Conservation (phyloP, 2,113 vertebrate species). For the Abramis brama region DNA sequence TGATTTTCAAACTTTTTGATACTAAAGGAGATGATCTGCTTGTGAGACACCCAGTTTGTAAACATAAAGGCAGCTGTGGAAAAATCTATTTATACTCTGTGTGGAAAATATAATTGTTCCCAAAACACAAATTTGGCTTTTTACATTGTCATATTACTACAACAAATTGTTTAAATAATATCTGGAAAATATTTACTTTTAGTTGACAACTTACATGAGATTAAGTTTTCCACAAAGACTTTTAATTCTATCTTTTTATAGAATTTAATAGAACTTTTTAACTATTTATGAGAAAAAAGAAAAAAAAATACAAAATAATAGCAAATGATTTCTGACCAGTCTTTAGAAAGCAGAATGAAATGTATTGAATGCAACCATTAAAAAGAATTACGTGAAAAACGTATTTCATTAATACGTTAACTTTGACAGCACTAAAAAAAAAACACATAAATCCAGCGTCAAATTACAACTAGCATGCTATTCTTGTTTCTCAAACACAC, state of each 20-base stretch:
- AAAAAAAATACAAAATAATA: too few species aligned
- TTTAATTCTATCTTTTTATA: too few species aligned
- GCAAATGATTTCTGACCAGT: background rate
- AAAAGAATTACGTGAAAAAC: background rate
- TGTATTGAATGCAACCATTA: background rate
- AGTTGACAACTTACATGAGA: background rate
- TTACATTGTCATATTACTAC: background rate
- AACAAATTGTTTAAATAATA: background rate
- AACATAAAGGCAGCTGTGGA: background rate
- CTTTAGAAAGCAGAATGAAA: background rate
- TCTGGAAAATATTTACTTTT: background rate
- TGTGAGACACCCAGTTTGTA: background rate
- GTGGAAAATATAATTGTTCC: background rate
- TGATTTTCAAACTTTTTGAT: background rate
- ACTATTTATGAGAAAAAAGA: too few species aligned
- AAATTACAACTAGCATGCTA: background rate
- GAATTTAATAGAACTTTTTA: too few species aligned
- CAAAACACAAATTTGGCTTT: background rate
- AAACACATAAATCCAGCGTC: background rate
- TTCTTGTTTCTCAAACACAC: background rate
- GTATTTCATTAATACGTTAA: background rate
- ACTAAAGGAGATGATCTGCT: background rate
- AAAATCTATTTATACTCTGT: background rate
- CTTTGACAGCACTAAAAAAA: background rate
- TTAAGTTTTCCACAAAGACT: too few species aligned